These are phyloP conservation scores for Diprion similis DNA, from an alignment of 1,140 invertebrate genomes.

Conservation along the genomic window DNA sequence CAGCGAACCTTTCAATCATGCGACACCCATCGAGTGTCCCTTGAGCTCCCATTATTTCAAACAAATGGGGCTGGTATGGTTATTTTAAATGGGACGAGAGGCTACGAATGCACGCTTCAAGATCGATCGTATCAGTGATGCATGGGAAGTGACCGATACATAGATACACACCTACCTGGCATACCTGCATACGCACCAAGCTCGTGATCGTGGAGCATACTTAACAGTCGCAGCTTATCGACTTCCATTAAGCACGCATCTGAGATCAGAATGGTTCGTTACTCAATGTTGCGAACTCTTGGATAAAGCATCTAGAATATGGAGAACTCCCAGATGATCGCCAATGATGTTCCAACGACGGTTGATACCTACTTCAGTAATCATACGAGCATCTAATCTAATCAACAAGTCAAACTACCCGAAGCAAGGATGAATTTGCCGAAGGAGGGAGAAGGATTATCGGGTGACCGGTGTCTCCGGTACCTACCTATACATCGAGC, in stretches of 20 bases:
- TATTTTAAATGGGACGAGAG: slow-evolving; percentile 1
- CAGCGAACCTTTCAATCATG: slow-evolving; percentile 52
- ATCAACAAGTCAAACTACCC: no score
- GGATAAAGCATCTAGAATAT: no score
- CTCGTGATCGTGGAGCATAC: no score
- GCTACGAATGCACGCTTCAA: slow-evolving; percentile 10
- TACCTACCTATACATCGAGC: background rate
- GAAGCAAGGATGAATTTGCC: background rate
- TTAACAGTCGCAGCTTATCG: no score
- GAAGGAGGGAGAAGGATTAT: background rate
- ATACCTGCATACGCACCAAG: slow-evolving; percentile 21
- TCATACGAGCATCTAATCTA: no score
- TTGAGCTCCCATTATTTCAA: slow-evolving; percentile 38
- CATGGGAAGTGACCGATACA: slow-evolving; percentile 32
- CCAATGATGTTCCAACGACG: no score
- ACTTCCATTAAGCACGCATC: no score
- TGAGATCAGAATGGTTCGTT: no score
- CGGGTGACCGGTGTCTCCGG: background rate
- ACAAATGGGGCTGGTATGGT: slow-evolving; percentile 23
- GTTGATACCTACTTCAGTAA: no score
- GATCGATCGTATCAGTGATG: slow-evolving; percentile 42
- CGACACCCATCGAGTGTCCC: slow-evolving; percentile 46
- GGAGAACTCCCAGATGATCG: no score
- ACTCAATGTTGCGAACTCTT: no score
- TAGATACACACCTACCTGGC: no score